Base-by-base conservation (phyloP, 2,888 invertebrate species). In the Clitarchus hookeri region DNA sequence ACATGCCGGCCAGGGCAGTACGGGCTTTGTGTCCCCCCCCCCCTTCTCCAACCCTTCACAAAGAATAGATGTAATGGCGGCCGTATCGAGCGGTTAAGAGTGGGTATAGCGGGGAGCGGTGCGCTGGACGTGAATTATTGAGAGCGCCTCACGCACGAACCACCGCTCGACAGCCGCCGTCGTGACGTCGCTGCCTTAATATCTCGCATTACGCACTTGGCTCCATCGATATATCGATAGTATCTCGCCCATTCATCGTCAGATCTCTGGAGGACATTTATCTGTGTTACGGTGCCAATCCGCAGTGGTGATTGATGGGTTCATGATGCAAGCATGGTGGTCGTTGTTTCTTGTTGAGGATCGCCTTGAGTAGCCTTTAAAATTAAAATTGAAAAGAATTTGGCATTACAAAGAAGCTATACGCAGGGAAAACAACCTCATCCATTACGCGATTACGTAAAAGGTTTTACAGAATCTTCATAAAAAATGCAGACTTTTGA, bases 51-150 rank as follows among this genome's bases (percentile, higher is more conserved):
- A n/a, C n/a, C n/a, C n/a, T n/a, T n/a, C 65, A 65, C 65, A 65
- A 65, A 65, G 65, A 65, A 65, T 65, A 65, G 65, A 65, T 23
- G 65, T 65, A 65, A 65, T 19, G 65, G 65, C 65, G 65, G 65
- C n/a, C 13, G 65, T 65, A 65, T 65, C 65, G 65, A 65, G 65
- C 65, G 65, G 65, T 65, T 65, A 65, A 65, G 65, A 65, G 65
- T n/a, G 19, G n/a, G 65, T 65, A 11, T 65, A 65, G 65, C 53
- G 53, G 65, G n/a, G 65, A 19, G 8, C 23, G 19, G 12, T 2
- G 19, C 11, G 65, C 23, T 48, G n/a, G 23, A 65, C 6, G 65
- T 65, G 65, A 65, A 65, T 65, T 65, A 65, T 65, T 65, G 65
- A 65, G 65, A 65, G 65, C 65, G 23, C 65, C 65, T 65, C 65